A percentile compares a stretch with the other conserved stretches of the same genome.
phyloP scores from a whole-genome alignment of 2,113 vertebrate genomes.

The Nothocercus nigrocapillus region DNA sequence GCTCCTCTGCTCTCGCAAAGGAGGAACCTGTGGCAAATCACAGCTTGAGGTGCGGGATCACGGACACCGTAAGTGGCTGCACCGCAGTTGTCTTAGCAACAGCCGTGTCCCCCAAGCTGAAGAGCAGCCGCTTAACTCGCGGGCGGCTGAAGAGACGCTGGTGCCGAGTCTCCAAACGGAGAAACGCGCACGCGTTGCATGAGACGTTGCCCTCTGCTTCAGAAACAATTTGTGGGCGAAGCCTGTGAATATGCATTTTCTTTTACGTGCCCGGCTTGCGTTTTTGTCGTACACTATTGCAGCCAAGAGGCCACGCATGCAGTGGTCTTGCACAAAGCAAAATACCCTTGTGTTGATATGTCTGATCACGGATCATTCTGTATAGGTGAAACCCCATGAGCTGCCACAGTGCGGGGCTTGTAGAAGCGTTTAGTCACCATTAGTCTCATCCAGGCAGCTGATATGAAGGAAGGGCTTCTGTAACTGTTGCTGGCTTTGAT shows the following conservation, averaged over 20 bases:
- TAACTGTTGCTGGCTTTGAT: background rate
- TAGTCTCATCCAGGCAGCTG: background rate
- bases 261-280: background rate
- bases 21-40: slow-evolving; percentile 51
- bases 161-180: slow-evolving; percentile 32
- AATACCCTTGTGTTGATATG: background rate
- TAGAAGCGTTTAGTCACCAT: background rate
- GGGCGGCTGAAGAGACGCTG: background rate
- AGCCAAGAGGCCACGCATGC: background rate
- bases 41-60: slow-evolving; percentile 38
- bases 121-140: slow-evolving; percentile 21
- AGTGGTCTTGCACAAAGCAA: background rate
- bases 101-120: slow-evolving; percentile 23
- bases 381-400: background rate
- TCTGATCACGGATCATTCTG: background rate
- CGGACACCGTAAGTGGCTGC: background rate
- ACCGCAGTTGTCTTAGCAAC: slow-evolving; percentile 70
- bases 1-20: background rate
- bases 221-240: background rate
- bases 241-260: background rate
- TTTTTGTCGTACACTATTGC: background rate
- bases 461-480: background rate
- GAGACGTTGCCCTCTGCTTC: background rate
- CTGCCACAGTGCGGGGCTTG: background rate
- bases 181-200: background rate